Percentiles rank a stretch among this genome's conserved stretches.
phyloP scores from a whole-genome alignment of 2,797 vertebrate genomes.

The Melanotaenia parkinsoni region DNA sequence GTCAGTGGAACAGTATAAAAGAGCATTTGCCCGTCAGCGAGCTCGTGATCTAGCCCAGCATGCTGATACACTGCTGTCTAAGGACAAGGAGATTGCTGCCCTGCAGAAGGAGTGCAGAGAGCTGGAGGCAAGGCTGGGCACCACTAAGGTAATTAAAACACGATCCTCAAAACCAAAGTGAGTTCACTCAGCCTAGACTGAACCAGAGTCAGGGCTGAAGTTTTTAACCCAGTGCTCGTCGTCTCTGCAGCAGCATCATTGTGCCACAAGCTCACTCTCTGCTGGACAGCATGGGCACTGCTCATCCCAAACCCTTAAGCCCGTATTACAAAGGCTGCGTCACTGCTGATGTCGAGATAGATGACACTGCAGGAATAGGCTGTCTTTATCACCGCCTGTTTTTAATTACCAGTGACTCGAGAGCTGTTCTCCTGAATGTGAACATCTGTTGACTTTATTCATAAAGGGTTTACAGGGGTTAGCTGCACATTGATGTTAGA shows the following conservation, averaged over 20 bases:
- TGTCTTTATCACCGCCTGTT: conserved; percentile 62
- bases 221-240: conserved; percentile 4
- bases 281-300: conserved; percentile 64
- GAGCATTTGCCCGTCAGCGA: conserved; percentile 91
- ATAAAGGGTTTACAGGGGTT: conserved; percentile 16
- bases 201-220: background rate
- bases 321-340: conserved; percentile 62
- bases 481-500: conserved; percentile 28
- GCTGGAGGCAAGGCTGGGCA: conserved; percentile 86
- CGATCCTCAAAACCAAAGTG: background rate
- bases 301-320: conserved; percentile 54
- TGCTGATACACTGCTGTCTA: conserved; percentile 91
- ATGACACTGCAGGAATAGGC: conserved; percentile 72
- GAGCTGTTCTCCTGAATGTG: conserved; percentile 45
- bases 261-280: conserved; percentile 68
- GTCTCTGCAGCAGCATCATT: background rate
- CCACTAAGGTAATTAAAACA: conserved; percentile 85
- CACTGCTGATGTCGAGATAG: conserved; percentile 60
- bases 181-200: background rate
- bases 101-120: conserved; percentile 90
- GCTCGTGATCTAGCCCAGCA: conserved; percentile 93
- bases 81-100: conserved; percentile 95
- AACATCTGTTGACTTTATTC: conserved; percentile 56
- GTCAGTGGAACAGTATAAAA: conserved; percentile 90
- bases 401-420: conserved; percentile 54